A percentile compares a stretch with the other conserved stretches of the same genome.
Evolutionary conservation across 2,113 vertebrate species (phyloP).

Genomic region (Lasiurus borealis): DNA sequence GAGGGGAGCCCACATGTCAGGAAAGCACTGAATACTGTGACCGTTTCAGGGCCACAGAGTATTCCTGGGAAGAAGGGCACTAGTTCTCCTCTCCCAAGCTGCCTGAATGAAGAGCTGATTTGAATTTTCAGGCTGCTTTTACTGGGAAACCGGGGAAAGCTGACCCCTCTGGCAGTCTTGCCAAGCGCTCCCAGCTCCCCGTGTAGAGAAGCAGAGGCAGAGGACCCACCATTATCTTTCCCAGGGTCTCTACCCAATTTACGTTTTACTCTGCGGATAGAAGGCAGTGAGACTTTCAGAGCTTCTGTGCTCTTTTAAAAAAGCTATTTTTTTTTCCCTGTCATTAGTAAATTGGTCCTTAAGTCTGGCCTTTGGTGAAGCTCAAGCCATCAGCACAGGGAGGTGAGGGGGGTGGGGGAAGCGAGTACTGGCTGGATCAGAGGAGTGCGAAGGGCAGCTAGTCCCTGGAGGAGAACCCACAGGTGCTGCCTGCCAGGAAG

Average conservation of each 20-base stretch:
- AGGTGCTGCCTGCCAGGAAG: not conserved
- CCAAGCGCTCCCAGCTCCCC: too few species aligned
- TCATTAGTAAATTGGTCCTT: not conserved
- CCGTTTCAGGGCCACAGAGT: not conserved
- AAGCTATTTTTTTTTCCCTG: not conserved
- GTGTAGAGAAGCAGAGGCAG: not conserved
- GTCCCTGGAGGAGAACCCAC: not conserved
- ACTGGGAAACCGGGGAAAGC: not conserved
- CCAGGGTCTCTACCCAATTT: not conserved
- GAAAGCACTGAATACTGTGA: not conserved
- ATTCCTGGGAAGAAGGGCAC: not conserved
- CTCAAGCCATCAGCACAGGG: not conserved
- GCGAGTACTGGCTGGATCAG: not conserved
- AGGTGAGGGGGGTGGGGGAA: not conserved
- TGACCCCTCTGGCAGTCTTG: fast-evolving
- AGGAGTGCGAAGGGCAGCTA: not conserved
- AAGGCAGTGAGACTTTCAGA: not conserved
- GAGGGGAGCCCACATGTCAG: not conserved
- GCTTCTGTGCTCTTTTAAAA: constrained; percentile 44
- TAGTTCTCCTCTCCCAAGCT: not conserved
- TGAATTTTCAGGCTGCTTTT: not conserved
- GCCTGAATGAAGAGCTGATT: not conserved
- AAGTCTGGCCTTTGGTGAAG: not conserved
- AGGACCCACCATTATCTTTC: not conserved
- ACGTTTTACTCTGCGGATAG: not conserved